Evolutionary conservation across 2,888 invertebrate species (phyloP), one percentile per base, ranked within the genome.

Genomic region (Osmoderma eremita): DNA sequence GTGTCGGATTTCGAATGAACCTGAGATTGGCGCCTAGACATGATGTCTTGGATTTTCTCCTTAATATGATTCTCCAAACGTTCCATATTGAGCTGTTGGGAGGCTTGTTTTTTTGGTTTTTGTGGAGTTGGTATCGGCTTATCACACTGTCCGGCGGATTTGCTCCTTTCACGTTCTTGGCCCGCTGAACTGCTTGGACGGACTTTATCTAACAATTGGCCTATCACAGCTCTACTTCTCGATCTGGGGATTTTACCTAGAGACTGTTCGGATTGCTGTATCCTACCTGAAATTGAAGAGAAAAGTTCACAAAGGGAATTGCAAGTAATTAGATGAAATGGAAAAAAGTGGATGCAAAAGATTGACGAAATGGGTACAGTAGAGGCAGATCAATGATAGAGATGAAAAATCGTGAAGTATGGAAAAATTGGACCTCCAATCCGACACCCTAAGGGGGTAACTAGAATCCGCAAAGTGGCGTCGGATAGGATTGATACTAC

Each of bases 141-240:
- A 41, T 81, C 80, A 0, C 75, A 72, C 41, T 79, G 79, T 3
- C 79, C 78, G 0, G 79, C 80, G 1, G 81, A 81, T 75, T 82
- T 81, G 69, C 81, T 81, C 4, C 81, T 74, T 71, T 82, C 81
- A 20, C 80, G 73, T 68, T 81, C 80, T 70, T 80, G 80, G 6
- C 78, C 73, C 67, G 76, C 78, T 6, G 81, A 81, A 42, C 76
- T 73, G 68, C 76, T 78, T 20, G 81, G 81, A 39, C 84, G 79
- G 15, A 86, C 86, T 76, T 86, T 87, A 68, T 87, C 87, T 24
- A 87, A 83, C 48, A 87, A 76, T 72, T 87, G 87, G 63, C 86
- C 85, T 41, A 87, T 76, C 4, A 87, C 84, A 2, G 58, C 58
- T 1, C 87, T 76, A 71, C 80, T 80, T 10, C 83, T 73, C 1